Conservation (phyloP, 35 echinoderm and acorn worm genomes). For the Lytechinus variegatus region DNA sequence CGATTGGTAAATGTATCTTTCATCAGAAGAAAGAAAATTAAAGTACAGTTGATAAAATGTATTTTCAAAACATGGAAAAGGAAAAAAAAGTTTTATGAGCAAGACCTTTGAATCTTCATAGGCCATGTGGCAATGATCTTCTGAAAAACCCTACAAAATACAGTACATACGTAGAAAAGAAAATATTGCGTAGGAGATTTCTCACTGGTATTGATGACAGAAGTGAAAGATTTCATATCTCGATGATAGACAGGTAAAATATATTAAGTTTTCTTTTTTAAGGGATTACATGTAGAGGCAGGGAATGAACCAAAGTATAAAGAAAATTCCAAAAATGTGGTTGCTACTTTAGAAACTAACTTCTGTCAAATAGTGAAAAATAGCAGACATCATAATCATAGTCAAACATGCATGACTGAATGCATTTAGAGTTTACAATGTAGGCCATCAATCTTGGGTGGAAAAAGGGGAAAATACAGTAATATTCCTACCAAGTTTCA, state of each 20-base stretch:
- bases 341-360: constrained; percentile 13
- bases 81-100: not conserved
- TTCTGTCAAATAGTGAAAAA: not conserved
- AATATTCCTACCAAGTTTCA: no score
- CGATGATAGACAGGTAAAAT: not conserved
- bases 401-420: not conserved
- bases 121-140: no score
- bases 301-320: not conserved
- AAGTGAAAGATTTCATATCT: not conserved
- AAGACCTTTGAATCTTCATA: no score
- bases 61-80: not conserved
- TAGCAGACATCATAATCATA: constrained; percentile 3
- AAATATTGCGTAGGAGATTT: not conserved
- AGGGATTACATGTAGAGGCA: not conserved
- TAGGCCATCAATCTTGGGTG: not conserved
- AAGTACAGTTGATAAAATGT: not conserved
- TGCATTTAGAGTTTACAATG: not conserved
- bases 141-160: no score
- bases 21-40: not conserved
- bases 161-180: not conserved
- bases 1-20: no score
- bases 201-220: not conserved
- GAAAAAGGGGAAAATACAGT: not conserved
- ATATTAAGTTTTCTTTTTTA: not conserved
- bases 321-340: not conserved